These are phyloP conservation scores for Oxyruncus cristatus DNA, from an alignment of 2,113 vertebrate genomes.

Conservation along the genomic window DNA sequence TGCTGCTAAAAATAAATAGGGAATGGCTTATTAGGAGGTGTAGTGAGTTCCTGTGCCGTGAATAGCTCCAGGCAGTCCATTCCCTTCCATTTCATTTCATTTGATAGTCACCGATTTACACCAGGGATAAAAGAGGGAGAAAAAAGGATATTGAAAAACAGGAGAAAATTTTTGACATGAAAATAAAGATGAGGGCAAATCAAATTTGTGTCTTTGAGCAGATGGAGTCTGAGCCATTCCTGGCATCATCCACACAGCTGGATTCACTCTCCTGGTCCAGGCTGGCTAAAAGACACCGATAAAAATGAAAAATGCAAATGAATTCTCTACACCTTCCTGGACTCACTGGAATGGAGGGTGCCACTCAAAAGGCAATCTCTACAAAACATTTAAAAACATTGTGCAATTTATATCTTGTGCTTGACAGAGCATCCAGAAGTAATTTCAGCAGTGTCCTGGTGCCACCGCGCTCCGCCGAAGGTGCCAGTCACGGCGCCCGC, in stretches of 20 bases:
- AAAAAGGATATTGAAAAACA: not conserved
- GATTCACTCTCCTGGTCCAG: conserved; percentile 6
- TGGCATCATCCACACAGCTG: conserved; percentile 37
- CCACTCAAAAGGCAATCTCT: conserved; percentile 81
- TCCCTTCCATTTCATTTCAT: conserved; percentile 47
- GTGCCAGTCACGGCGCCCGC: conserved; percentile 31
- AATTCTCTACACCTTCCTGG: conserved; percentile 56
- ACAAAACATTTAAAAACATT: conserved; percentile 73
- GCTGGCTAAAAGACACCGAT: not conserved
- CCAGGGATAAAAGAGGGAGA: conserved; percentile 13
- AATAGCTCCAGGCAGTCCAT: conserved; percentile 44
- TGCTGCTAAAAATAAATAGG: conserved; percentile 47
- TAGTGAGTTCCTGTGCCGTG: not conserved
- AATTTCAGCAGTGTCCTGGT: conserved; percentile 61
- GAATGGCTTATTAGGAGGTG: conserved; percentile 40
- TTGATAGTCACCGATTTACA: conserved; percentile 31
- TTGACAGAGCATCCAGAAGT: conserved; percentile 79
- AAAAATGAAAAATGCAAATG: conserved; percentile 65
- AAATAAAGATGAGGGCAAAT: conserved; percentile 52
- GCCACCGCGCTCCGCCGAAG: not conserved
- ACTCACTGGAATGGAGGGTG: conserved; percentile 71
- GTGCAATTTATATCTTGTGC: conserved; percentile 80
- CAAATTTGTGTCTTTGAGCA: conserved; percentile 44
- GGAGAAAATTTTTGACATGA: not conserved
- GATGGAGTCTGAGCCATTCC: conserved; percentile 31